phyloP scores from a whole-genome alignment of 2,888 invertebrate genomes.

The Ochropleura leucogaster region DNA sequence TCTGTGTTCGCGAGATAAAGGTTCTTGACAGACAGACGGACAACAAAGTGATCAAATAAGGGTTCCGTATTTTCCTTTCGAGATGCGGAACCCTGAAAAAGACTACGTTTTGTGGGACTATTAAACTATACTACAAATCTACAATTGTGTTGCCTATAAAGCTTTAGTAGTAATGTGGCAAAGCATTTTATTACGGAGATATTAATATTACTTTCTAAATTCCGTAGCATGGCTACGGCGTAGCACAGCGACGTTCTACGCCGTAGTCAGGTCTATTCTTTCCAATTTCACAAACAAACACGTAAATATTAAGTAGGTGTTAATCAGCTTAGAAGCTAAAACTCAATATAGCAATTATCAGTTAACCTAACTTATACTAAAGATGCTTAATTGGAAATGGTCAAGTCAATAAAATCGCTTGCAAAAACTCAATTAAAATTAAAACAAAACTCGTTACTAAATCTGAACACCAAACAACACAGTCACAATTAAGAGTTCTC shows the following conservation, averaged over 20 bases:
- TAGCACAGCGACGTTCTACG: constrained; percentile 19
- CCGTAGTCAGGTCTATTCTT: not conserved
- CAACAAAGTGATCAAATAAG: too few species aligned
- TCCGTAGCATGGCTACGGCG: constrained; percentile 19
- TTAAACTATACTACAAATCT: too few species aligned
- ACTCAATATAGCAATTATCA: not conserved
- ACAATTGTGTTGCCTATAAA: too few species aligned
- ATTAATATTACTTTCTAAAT: not conserved
- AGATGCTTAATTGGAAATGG: too few species aligned
- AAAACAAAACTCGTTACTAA: not conserved
- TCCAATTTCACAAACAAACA: not conserved
- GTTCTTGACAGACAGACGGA: too few species aligned
- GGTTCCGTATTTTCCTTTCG: too few species aligned
- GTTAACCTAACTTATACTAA: too few species aligned
- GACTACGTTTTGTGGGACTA: too few species aligned
- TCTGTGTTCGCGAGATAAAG: too few species aligned
- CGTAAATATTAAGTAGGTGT: not conserved
- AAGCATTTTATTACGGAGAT: too few species aligned
- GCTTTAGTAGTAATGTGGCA: too few species aligned
- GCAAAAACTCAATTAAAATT: constrained; percentile 10
- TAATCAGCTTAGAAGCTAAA: not conserved
- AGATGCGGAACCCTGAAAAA: too few species aligned
- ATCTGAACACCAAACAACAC: constrained; percentile 18
- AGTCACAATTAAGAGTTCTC: constrained; percentile 14
- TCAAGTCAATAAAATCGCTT: not conserved